Percentiles rank a stretch among this genome's conserved stretches.
phyloP scores from a whole-genome alignment of 1,140 invertebrate genomes.

The Colletes gigas region DNA sequence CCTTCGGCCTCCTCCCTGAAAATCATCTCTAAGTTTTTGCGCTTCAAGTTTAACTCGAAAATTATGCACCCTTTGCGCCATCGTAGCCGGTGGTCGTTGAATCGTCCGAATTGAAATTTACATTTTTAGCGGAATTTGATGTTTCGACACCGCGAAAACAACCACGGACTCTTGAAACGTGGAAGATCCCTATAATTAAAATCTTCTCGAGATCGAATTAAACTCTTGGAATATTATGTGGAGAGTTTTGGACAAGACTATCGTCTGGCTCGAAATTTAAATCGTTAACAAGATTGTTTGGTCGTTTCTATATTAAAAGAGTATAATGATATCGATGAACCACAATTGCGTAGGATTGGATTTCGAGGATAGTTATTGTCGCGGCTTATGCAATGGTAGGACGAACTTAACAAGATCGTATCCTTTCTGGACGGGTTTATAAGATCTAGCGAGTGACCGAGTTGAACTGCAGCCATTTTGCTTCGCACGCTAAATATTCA shows the following conservation, averaged over 20 bases:
- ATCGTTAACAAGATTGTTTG: too few species aligned
- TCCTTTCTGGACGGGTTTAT: constrained; percentile 9
- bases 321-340: too few species aligned
- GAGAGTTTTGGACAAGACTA: too few species aligned
- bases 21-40: constrained; percentile 19
- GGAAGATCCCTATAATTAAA: too few species aligned
- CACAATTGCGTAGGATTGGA: too few species aligned
- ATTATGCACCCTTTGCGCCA: neutral
- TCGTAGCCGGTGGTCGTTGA: neutral
- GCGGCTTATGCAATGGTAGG: neutral
- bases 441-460: constrained; percentile 35
- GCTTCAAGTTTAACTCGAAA: neutral
- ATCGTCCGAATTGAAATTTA: neutral
- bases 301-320: too few species aligned
- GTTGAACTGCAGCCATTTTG: constrained; percentile 42
- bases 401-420: constrained; percentile 30
- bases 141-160: too few species aligned
- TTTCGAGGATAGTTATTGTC: too few species aligned
- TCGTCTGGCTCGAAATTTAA: too few species aligned
- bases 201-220: too few species aligned
- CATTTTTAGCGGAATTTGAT: neutral
- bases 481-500: constrained; percentile 67
- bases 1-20: constrained; percentile 30
- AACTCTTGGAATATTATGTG: too few species aligned
- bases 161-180: too few species aligned